phyloP scores from a whole-genome alignment of 2,797 vertebrate genomes.

The Cryptoprocta ferox region DNA sequence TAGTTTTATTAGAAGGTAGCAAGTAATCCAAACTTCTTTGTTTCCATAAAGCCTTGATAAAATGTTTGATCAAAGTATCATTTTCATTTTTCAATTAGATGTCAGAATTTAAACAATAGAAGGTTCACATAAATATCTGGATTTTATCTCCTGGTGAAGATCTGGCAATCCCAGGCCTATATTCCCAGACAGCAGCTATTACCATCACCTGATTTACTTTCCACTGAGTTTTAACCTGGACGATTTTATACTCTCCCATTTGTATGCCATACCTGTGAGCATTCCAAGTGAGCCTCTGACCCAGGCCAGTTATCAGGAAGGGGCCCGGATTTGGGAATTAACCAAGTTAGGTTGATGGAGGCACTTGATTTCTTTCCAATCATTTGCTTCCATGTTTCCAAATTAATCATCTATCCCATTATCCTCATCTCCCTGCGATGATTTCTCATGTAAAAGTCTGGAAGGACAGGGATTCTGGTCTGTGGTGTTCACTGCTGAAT shows the following conservation, averaged over 20 bases:
- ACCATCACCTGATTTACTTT: too few species aligned
- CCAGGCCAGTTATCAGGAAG: not conserved
- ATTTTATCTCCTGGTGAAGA: not conserved
- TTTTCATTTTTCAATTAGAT: not conserved
- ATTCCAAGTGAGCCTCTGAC: not conserved
- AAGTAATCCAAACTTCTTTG: not conserved
- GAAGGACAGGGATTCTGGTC: not conserved
- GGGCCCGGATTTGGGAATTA: not conserved
- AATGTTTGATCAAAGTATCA: not conserved
- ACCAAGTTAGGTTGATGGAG: not conserved
- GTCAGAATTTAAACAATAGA: not conserved
- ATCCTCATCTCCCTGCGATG: not conserved
- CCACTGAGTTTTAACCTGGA: not conserved
- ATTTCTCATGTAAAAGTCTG: not conserved
- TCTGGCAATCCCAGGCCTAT: not conserved
- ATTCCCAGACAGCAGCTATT: not conserved
- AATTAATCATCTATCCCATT: not conserved
- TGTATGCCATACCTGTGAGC: not conserved
- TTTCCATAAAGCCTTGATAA: not conserved
- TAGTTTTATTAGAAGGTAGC: not conserved
- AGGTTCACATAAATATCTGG: not conserved
- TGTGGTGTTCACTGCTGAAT: not conserved
- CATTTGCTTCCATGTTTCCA: constrained; percentile 35
- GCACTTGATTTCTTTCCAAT: constrained; percentile 13
- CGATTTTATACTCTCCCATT: not conserved